These are phyloP conservation scores for Ennomos erosarius DNA, from an alignment of 2,888 invertebrate genomes.

Conservation along the genomic window DNA sequence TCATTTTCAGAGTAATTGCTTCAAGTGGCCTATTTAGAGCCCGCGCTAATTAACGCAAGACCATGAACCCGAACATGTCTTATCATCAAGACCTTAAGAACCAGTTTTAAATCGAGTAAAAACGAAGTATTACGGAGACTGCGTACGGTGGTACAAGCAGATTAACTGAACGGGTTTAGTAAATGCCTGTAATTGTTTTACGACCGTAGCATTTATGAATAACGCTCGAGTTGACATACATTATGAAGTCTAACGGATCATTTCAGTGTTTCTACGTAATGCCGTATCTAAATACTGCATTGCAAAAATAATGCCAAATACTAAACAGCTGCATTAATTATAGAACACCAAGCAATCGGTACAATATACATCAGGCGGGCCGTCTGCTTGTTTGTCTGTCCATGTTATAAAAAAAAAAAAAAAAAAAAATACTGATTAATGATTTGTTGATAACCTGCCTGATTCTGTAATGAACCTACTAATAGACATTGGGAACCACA, in stretches of 20 bases:
- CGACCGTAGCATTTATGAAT: conserved; percentile 7
- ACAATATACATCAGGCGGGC: not conserved
- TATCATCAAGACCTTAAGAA: not conserved
- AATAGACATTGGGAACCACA: too few relatives aligned
- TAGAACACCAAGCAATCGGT: not conserved
- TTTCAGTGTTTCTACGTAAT: conserved; percentile 14
- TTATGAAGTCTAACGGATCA: conserved; percentile 24
- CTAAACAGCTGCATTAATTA: not conserved
- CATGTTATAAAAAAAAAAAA: too few relatives aligned
- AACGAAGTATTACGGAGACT: not conserved
- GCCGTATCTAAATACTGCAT: conserved; percentile 4
- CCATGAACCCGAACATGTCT: too few relatives aligned
- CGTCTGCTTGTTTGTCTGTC: too few relatives aligned
- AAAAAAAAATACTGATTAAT: too few relatives aligned
- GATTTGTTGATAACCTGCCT: too few relatives aligned
- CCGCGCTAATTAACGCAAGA: too few relatives aligned
- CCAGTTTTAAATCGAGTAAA: not conserved
- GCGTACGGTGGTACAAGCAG: conserved; percentile 1
- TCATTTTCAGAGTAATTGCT: too few relatives aligned
- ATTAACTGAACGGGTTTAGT: conserved; percentile 14
- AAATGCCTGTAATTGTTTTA: conserved; percentile 22
- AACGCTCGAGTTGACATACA: conserved; percentile 24
- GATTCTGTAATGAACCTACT: too few relatives aligned
- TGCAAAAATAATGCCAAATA: conserved; percentile 1
- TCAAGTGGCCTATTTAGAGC: too few relatives aligned